These are phyloP conservation scores for Maniola jurtina DNA, from an alignment of 1,140 invertebrate species.

Conservation along the genomic window DNA sequence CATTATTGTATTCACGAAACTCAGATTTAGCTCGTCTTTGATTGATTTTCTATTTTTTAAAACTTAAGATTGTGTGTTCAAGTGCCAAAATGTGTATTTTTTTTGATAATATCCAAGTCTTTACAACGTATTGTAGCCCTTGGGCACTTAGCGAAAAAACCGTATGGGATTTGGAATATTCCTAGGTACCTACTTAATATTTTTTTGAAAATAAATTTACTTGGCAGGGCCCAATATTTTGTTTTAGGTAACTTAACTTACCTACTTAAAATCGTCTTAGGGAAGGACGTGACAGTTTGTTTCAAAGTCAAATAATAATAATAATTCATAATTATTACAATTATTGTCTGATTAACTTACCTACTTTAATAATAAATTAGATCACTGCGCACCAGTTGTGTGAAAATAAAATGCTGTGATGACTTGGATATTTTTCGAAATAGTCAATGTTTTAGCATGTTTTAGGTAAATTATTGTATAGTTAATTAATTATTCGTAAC, in stretches of 20 bases:
- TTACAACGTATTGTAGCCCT: background rate
- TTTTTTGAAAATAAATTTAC: too few species aligned
- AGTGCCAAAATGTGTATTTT: conserved; percentile 20
- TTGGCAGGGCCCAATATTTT: too few species aligned
- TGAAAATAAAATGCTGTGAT: background rate
- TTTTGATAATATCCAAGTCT: conserved; percentile 21
- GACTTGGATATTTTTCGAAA: conserved; percentile 22
- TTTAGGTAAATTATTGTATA: conserved; percentile 12
- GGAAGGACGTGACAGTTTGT: too few species aligned
- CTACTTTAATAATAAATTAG: background rate
- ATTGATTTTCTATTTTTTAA: background rate
- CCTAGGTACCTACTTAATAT: too few species aligned
- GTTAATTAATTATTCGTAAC: conserved; percentile 20
- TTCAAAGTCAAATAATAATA: too few species aligned
- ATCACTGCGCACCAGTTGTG: background rate
- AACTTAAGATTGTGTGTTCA: conserved; percentile 18
- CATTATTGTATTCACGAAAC: background rate
- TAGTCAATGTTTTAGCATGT: background rate
- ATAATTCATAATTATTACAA: too few species aligned
- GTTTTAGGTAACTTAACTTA: too few species aligned
- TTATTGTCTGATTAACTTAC: too few species aligned
- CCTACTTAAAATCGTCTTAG: too few species aligned
- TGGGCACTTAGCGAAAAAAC: too few species aligned
- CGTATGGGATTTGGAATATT: too few species aligned
- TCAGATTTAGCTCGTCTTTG: background rate